Evolutionary conservation across 2,888 invertebrate genomes (phyloP).

Genomic region (Andrena bicolor): DNA sequence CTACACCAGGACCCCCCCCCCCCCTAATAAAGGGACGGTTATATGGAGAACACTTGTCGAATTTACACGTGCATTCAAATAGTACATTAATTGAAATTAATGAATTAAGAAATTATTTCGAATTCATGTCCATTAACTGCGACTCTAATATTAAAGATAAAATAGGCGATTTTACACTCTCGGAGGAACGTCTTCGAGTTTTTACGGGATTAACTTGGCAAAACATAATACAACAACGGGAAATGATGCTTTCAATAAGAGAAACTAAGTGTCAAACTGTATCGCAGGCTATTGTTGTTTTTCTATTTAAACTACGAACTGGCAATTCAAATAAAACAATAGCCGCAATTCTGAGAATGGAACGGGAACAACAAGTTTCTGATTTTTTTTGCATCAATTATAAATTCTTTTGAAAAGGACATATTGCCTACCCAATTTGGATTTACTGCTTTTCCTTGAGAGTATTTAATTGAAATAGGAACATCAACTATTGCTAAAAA

Average conservation of each 20-base stretch:
- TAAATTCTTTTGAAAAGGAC: background rate
- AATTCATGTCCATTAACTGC: background rate
- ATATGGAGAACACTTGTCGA: too few species aligned
- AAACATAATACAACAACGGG: background rate
- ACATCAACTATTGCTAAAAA: background rate
- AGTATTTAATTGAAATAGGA: background rate
- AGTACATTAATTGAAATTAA: background rate
- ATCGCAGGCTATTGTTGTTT: conserved; percentile 3
- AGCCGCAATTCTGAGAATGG: background rate
- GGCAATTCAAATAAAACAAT: background rate
- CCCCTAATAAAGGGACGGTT: too few species aligned
- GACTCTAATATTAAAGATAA: conserved; percentile 13
- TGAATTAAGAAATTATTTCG: background rate
- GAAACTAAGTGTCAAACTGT: background rate
- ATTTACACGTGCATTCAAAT: too few species aligned
- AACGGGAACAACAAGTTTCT: background rate
- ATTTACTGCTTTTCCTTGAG: background rate
- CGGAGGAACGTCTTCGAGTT: background rate
- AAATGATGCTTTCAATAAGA: background rate
- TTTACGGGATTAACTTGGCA: background rate
- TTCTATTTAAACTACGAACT: background rate
- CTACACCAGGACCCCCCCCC: too few species aligned
- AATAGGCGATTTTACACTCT: conserved; percentile 1
- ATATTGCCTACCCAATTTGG: background rate
- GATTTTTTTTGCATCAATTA: background rate